Base-by-base conservation (phyloP, 2,888 invertebrate genomes). In the Parasteatoda lunata region DNA sequence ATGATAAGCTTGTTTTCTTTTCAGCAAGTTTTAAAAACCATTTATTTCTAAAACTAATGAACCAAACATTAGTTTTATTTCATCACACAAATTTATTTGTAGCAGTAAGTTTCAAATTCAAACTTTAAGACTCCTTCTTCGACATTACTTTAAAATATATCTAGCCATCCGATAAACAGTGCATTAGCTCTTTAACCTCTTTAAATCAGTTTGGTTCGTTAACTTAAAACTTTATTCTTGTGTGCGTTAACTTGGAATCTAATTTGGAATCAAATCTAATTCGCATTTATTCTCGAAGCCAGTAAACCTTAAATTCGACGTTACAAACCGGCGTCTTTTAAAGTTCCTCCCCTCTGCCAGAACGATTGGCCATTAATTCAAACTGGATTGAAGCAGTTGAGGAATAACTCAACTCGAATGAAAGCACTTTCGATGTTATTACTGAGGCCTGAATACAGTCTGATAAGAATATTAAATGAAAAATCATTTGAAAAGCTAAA, bases 401-500 rank as follows among this genome's bases (percentile, higher is more conserved):
- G 68, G 66, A 66, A 47, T 66, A 71, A 79, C 79, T 79, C 54
- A 72, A 79, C 79, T 79, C 79, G 79, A 59, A 15, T 79, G 45
- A 71, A 79, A 79, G 65, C 68, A 8, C 52, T 81, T 54, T 73
- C 54, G 68, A 52, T 54, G 81, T 75, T 73, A 81, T 81, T 75
- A 81, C 81, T 51, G 54, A 73, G 52, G 81, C 73, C 81, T 81
- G 81, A 73, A 45, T 47, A 73, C 47, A 66, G 68, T 48, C 81
- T 81, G 81, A 81, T 81, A 81, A 81, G 81, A 81, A 73, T 81
- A 81, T 81, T 73, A 81, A 68, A 81, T 81, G 68, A 73, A 81
- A 81, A 81, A 72, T 81, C 81, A 73, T 81, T 81, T 81, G 11
- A 59, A 9, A n/a, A 59, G 30, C n/a, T 9, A 59, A 59, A 59